A percentile compares a stretch with the other conserved stretches of the same genome.
Conservation (phyloP, 2,888 invertebrate genomes). For the Apodemia zela region DNA sequence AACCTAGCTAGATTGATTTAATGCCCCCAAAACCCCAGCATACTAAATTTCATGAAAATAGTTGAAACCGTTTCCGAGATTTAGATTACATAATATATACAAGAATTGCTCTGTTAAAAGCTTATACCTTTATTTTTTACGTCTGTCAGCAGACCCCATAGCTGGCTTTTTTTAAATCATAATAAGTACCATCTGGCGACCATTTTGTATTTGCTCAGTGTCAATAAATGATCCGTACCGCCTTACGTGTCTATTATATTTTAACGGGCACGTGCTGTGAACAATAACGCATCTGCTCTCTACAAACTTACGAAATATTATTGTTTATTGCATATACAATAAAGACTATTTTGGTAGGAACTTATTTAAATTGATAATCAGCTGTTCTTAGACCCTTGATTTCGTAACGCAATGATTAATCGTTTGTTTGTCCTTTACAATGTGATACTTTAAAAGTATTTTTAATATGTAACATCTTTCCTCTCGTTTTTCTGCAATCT, state of each 20-base stretch:
- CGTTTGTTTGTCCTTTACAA: neutral
- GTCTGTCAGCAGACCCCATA: too few species aligned
- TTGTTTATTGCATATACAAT: neutral
- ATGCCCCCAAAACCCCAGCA: too few species aligned
- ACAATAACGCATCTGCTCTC: neutral
- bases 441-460: neutral
- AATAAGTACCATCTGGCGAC: neutral
- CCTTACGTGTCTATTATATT: neutral
- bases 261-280: neutral
- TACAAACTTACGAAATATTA: neutral
- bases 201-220: neutral
- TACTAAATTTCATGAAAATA: too few species aligned
- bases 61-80: too few species aligned
- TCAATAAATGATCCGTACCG: slow-evolving; percentile 1
- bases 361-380: neutral
- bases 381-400: neutral
- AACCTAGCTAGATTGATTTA: too few species aligned
- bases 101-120: too few species aligned
- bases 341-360: neutral
- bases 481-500: too few species aligned
- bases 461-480: too few species aligned
- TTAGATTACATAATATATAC: too few species aligned
- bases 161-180: neutral
- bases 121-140: too few species aligned
- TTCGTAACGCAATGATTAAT: neutral